Conservation (phyloP, 2,888 invertebrate species). For the Linhomoeus sp. region DNA sequence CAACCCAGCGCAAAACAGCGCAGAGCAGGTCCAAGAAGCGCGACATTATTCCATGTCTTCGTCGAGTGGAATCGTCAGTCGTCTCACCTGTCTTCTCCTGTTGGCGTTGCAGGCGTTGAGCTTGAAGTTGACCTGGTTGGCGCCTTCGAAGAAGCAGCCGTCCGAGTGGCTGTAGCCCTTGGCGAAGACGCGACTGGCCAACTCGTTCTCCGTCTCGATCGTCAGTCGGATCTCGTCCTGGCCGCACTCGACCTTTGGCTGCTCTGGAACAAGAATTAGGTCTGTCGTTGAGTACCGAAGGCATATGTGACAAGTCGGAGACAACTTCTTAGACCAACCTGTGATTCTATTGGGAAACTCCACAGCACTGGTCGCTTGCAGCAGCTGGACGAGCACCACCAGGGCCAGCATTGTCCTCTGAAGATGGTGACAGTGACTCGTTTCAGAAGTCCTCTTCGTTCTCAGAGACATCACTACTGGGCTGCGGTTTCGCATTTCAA, state of each 20-base stretch:
- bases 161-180: constrained; percentile 2
- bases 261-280: background rate
- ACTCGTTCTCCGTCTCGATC: background rate
- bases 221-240: background rate
- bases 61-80: background rate
- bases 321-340: too few species aligned
- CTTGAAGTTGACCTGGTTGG: constrained; percentile 1
- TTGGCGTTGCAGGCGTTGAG: constrained; percentile 6
- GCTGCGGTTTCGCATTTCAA: too few species aligned
- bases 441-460: too few species aligned
- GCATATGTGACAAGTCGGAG: background rate
- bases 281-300: too few species aligned
- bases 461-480: too few species aligned
- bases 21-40: too few species aligned
- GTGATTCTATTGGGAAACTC: too few species aligned
- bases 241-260: constrained; percentile 4
- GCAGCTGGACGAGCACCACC: too few species aligned
- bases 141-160: constrained; percentile 2
- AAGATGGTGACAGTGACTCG: too few species aligned
- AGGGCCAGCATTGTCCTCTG: too few species aligned
- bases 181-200: constrained; percentile 5
- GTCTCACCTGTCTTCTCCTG: constrained; percentile 4
- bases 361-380: too few species aligned
- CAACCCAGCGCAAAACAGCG: too few species aligned
- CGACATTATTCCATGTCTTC: background rate